These are phyloP conservation scores for Struthio camelus DNA, from an alignment of 2,113 vertebrate species.

Conservation along the genomic window DNA sequence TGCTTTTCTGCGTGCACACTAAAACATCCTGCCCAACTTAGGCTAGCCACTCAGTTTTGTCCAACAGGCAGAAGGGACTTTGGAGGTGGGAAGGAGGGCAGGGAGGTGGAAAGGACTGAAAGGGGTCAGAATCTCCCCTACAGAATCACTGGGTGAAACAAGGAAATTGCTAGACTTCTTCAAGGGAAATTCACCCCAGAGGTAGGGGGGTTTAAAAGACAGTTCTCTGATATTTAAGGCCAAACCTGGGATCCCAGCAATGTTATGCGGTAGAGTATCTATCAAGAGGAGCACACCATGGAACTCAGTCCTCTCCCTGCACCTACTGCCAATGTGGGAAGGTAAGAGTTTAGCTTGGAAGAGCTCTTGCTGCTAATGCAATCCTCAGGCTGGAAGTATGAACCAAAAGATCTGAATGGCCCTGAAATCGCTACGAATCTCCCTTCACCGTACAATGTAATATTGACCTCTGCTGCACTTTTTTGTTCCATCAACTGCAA, in stretches of 20 bases:
- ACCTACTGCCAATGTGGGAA: background rate
- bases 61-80: fast-evolving
- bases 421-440: background rate
- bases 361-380: background rate
- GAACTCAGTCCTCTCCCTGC: background rate
- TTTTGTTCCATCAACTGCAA: background rate
- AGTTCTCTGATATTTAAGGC: background rate
- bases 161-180: background rate
- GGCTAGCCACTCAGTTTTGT: background rate
- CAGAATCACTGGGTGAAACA: background rate
- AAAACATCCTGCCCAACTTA: background rate
- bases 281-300: background rate
- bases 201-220: background rate
- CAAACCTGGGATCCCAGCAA: background rate
- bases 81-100: too few species aligned
- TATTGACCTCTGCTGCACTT: background rate
- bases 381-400: background rate
- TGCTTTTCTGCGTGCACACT: background rate
- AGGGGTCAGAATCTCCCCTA: background rate
- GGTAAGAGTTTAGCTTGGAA: background rate
- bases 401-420: background rate
- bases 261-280: background rate
- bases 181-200: background rate
- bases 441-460: background rate
- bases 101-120: background rate